Evolutionary conservation across 2,888 invertebrate species (phyloP), one percentile per base, ranked within the genome.

Genomic region (Spodoptera picta): DNA sequence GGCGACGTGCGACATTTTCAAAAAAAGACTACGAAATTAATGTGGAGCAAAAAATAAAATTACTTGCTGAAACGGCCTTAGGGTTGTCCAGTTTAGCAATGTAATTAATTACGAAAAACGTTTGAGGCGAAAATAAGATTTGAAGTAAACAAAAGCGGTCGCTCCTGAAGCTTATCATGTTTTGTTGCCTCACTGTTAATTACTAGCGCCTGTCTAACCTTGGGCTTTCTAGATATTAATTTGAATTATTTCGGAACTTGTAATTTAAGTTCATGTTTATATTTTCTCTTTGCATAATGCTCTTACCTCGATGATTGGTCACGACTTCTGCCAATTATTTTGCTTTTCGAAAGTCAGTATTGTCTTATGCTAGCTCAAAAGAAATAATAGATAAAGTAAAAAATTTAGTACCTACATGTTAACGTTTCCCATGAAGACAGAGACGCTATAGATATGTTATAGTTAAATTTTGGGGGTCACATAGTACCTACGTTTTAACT

Each of bases 171-270:
- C 71, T 79, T 72, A 65, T 67, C 64, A 63, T 42, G 64, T 71
- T 70, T 73, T 70, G 74, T 75, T 75, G 57, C 67, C 66, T 59
- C 61, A 60, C 56, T 69, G 67, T 75, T 83, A 83, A 82, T 84
- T 83, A 75, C 73, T 64, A 53, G 65, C 63, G 58, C 45, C 51
- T 65, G 55, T 54, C 56, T 47, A 65, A 58, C 61, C 59, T 69
- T 65, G 14, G 56, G 49, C 50, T 58, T 60, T 67, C 57, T 65
- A 46, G 36, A 57, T 55, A 60, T 60, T 48, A 45, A 60, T 58
- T 62, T 60, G 10, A 69, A 56, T 63, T 48, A 64, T 10, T 19
- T 41, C 44, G 10, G 11, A 44, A 44, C 24, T 50, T 45, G 14
- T 36, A 52, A 64, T 47, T 58, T 44, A 12, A 12, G 9, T 50